phyloP scores from a whole-genome alignment of 2,113 vertebrate species.

The Tetraodon nigroviridis region DNA sequence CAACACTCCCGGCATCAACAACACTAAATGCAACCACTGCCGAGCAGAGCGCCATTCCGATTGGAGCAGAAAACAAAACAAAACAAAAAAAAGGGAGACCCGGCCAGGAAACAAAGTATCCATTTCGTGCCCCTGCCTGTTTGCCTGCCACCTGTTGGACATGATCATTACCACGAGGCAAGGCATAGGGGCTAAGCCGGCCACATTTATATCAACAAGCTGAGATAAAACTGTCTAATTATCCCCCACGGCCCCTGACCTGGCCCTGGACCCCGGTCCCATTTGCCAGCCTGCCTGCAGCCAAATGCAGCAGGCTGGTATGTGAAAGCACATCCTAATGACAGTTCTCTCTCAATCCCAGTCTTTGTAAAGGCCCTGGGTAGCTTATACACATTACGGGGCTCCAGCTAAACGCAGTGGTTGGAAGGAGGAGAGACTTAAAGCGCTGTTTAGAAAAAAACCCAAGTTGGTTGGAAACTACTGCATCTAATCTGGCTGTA shows the following conservation, averaged over 20 bases:
- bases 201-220: conserved; percentile 98
- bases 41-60: conserved; percentile 25
- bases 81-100: conserved; percentile 73
- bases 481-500: no score
- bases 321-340: conserved; percentile 84
- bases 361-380: conserved; percentile 80
- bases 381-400: conserved; percentile 81
- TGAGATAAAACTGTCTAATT: conserved; percentile 90
- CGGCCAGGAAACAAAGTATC: conserved; percentile 89
- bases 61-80: conserved; percentile 66
- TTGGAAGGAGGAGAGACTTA: conserved; percentile 73
- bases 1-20: conserved; percentile 55
- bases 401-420: conserved; percentile 76
- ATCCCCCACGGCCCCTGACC: conserved; percentile 81
- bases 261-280: conserved; percentile 77
- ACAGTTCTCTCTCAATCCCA: conserved; percentile 82
- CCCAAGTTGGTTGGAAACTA: not conserved
- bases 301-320: conserved; percentile 82
- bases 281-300: conserved; percentile 79
- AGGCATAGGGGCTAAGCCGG: conserved; percentile 85
- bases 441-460: conserved; percentile 35
- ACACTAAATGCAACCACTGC: conserved; percentile 38
- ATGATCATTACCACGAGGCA: conserved; percentile 84
- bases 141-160: conserved; percentile 95
- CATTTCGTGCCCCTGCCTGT: conserved; percentile 85